These are phyloP conservation scores for Sciaenops ocellatus DNA, from an alignment of 2,797 vertebrate genomes.

Conservation along the genomic window DNA sequence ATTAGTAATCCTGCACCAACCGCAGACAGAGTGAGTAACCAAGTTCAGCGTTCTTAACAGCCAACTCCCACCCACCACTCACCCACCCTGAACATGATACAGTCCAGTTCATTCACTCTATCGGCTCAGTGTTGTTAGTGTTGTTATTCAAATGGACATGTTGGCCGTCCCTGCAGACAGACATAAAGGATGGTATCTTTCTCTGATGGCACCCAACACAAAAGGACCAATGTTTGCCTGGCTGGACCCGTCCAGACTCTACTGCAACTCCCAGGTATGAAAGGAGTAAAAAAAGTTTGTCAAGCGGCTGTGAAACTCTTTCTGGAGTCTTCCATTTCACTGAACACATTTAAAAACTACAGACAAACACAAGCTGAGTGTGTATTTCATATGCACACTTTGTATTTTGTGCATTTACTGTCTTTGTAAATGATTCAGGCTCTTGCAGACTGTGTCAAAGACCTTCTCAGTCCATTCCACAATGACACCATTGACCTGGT, in stretches of 20 bases:
- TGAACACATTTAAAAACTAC: background rate
- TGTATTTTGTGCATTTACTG: slow-evolving; percentile 2
- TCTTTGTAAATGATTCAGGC: slow-evolving; percentile 77
- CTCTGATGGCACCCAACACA: slow-evolving; percentile 90
- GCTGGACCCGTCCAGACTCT: slow-evolving; percentile 92
- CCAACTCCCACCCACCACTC: slow-evolving; percentile 29
- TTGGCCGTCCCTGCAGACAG: slow-evolving; percentile 66
- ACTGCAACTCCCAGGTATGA: slow-evolving; percentile 89
- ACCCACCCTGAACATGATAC: slow-evolving; percentile 47
- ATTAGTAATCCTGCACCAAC: background rate
- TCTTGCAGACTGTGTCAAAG: slow-evolving; percentile 87
- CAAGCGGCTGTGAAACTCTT: background rate
- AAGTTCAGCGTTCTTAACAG: slow-evolving; percentile 1
- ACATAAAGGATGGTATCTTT: slow-evolving; percentile 89
- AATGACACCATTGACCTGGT: slow-evolving; percentile 87
- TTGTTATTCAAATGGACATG: slow-evolving; percentile 73
- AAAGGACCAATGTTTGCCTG: slow-evolving; percentile 89
- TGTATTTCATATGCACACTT: background rate
- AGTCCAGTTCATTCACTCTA: slow-evolving; percentile 30
- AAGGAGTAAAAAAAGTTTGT: background rate
- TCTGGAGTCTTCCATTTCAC: background rate
- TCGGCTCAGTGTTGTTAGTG: background rate
- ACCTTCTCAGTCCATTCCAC: slow-evolving; percentile 88
- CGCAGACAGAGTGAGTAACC: slow-evolving; percentile 10
- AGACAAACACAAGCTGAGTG: background rate